Evolutionary conservation across 2,888 invertebrate genomes (phyloP), one percentile per base, ranked within the genome.

Genomic region (Lithophane socia): DNA sequence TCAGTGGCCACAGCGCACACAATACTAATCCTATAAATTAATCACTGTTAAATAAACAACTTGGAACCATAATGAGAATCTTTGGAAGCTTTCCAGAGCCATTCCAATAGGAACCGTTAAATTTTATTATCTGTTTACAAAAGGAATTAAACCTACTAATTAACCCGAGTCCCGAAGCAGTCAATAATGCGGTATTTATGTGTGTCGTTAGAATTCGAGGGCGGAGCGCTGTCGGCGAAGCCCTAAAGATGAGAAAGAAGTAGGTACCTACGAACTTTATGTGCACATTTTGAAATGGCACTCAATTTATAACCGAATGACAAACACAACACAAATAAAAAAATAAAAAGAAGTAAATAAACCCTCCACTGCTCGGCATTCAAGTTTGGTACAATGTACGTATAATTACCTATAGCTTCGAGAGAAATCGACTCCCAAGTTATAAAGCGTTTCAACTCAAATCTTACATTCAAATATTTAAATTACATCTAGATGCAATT

Each of bases 61-160:
- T 86, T 80, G 68, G 73, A 79, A 76, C 71, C 66, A 37, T 86
- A 86, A 84, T 81, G 74, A 81, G 70, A 47, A 66, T 60, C 71
- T 77, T 86, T 85, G 88, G 87, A 82, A 44, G 66, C 56, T 72
- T 60, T 87, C 87, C 88, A 88, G 76, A 74, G 16, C 47, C 75
- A 77, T 87, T 83, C 83, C 74, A 85, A 85, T 87, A 56, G 81
- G 77, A 83, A 77, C 58, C 66, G 65, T 87, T 56, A 85, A 79
- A 72, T 68, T 88, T 87, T 87, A 88, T 65, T 58, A 75, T 79
- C 73, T 86, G 81, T 88, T 87, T 88, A 87, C 78, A 77, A 86
- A 84, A 70, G 69, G 69, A 80, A 80, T 84, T 80, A 86, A 81
- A 76, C 37, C 70, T 52, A 65, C 66, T 85, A 87, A 88, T 88